Evolutionary conservation across 1,140 invertebrate genomes (phyloP).

Genomic region (Pachyrhynchus sulphureomaculatus): DNA sequence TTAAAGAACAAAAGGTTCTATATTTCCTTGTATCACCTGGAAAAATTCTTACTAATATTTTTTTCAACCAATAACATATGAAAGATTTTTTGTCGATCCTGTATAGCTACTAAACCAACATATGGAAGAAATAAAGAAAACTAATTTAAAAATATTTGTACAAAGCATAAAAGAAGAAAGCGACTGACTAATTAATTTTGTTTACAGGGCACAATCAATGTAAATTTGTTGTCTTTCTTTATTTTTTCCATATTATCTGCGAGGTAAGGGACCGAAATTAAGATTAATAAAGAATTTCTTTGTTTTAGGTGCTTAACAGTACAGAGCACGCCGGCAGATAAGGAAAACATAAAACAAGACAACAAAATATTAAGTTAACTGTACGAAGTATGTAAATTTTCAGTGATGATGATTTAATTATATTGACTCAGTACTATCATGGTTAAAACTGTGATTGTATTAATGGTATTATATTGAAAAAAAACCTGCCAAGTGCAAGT

Average conservation of each 20-base stretch:
- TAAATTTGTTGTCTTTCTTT: constrained; percentile 24
- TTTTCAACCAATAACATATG: too few species aligned
- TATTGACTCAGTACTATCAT: neutral
- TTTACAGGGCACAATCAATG: neutral
- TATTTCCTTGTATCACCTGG: too few species aligned
- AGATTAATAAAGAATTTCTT: constrained; percentile 4
- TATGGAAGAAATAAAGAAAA: too few species aligned
- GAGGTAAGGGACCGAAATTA: neutral
- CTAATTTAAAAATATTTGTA: too few species aligned
- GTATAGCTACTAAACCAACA: too few species aligned
- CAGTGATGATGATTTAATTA: neutral
- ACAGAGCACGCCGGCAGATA: neutral
- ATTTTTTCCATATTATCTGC: constrained; percentile 16
- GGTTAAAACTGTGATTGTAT: neutral
- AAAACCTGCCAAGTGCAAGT: too few species aligned
- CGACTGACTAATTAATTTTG: neutral
- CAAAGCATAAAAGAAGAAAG: neutral
- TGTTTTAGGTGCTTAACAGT: constrained; percentile 19
- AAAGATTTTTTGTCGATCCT: too few species aligned
- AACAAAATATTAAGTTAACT: constrained; percentile 2
- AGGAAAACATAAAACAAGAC: constrained; percentile 12
- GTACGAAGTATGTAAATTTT: neutral
- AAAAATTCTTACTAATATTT: too few species aligned
- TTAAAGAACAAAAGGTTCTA: too few species aligned
- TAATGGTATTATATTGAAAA: too few species aligned